Evolutionary conservation across 2,888 invertebrate species (phyloP).

Genomic region (Phragmatobia fuliginosa): DNA sequence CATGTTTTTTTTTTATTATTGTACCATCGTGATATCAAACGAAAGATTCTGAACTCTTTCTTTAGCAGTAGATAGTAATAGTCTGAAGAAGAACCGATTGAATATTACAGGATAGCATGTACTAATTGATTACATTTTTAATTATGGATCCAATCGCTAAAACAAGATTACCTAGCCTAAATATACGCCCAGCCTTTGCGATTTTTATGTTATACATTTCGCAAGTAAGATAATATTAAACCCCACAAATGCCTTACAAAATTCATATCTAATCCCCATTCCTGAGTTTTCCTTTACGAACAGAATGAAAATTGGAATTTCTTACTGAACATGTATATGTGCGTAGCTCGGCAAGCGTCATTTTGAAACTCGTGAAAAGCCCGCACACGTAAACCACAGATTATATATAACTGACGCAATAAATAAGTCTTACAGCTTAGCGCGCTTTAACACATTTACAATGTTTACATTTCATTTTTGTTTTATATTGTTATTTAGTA

Average conservation of each 20-base stretch:
- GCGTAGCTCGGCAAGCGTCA: background rate
- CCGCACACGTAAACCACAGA: conserved; percentile 1
- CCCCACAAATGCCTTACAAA: background rate
- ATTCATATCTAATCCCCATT: background rate
- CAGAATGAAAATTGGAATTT: conserved; percentile 3
- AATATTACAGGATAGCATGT: background rate
- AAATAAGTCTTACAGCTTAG: conserved; percentile 4
- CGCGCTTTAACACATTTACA: background rate
- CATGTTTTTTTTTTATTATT: background rate
- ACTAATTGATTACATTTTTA: background rate
- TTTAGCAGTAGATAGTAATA: too few relatives aligned
- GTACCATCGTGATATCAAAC: too few relatives aligned
- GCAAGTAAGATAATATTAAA: background rate
- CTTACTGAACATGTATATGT: background rate
- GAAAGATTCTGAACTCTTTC: too few relatives aligned
- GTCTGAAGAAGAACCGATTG: background rate
- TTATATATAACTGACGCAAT: background rate
- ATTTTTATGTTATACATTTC: background rate
- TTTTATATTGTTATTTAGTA: background rate
- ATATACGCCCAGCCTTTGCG: background rate
- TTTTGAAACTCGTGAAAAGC: background rate
- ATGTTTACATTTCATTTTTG: background rate
- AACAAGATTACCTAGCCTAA: background rate
- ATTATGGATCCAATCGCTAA: background rate
- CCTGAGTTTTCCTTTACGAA: conserved; percentile 1